Evolutionary conservation across 2,113 vertebrate species (phyloP), one percentile per base, ranked within the genome.

Genomic region (Cavia porcellus): DNA sequence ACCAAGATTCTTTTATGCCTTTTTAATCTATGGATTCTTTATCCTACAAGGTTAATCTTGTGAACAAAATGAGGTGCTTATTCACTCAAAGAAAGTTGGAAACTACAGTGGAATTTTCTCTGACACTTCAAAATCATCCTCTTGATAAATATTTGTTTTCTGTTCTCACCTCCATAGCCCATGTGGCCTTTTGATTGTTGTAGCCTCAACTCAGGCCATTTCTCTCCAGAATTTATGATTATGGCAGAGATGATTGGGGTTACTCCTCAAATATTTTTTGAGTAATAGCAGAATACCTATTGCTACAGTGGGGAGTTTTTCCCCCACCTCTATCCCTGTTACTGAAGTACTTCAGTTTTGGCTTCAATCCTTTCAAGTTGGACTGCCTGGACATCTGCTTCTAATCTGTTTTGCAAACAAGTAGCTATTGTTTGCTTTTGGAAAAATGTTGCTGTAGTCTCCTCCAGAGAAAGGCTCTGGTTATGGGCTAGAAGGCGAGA

Each of bases 101-200:
- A 30, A 72, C 25, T 68, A 82, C 38, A 52, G 15, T 86, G 52
- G 17, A 72, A 94, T 90, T 96, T 94, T 24, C 79, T 89, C 50
- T 79, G n/a, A 82, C 81, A 92, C 9, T 59, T 93, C 35, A 94
- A 86, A 35, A 52, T 7, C 13, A 70, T 72, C 38, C 19, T 35
- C 7, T 79, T 86, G 30, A 64, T 94, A 70, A 87, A 74, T 97
- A 62, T 35, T 9, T 81, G 19, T 19, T 93, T 32, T 28, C 25
- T 35, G 24, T 72, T 45, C 15, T 17, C 20, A 7, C 15, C 7
- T 32, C 12, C 1, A 77, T 6, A 94, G 52, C 25, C 19, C 10
- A 30, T 50, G n/a, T 89, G 24, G 12, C 0, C 13, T 55, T 92
- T 86, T 82, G 64, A 81, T 24, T 62, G 2, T 12, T 70, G 9